phyloP scores from a whole-genome alignment of 2,888 invertebrate genomes.

The Automeris io region DNA sequence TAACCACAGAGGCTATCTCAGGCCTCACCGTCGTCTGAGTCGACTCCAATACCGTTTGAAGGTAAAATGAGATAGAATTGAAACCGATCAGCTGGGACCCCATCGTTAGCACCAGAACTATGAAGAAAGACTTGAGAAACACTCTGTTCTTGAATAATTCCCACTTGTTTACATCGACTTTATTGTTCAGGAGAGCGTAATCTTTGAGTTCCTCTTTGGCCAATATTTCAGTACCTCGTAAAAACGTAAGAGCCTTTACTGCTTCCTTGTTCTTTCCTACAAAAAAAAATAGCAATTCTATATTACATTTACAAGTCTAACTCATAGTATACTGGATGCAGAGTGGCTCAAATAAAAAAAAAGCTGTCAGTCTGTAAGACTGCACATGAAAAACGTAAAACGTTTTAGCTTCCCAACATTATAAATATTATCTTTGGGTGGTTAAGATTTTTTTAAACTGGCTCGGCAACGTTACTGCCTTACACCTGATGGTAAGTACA shows the following conservation, averaged over 20 bases:
- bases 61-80: slow-evolving; percentile 43
- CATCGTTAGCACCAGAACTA: slow-evolving; percentile 15
- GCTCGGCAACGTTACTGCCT: too few relatives aligned
- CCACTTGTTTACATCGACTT: slow-evolving; percentile 12
- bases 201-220: slow-evolving; percentile 45
- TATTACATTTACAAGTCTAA: not conserved
- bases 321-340: not conserved
- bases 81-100: slow-evolving; percentile 34
- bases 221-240: slow-evolving; percentile 37
- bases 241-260: slow-evolving; percentile 31
- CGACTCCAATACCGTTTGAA: slow-evolving; percentile 47
- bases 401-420: too few relatives aligned
- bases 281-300: slow-evolving; percentile 13
- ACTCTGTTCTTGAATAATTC: slow-evolving; percentile 21
- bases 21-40: slow-evolving; percentile 41
- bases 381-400: too few relatives aligned
- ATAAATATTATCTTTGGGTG: too few relatives aligned
- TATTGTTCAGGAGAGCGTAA: slow-evolving; percentile 20
- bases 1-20: slow-evolving; percentile 39
- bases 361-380: too few relatives aligned
- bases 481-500: too few relatives aligned
- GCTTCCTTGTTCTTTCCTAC: slow-evolving; percentile 41
- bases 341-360: too few relatives aligned
- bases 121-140: slow-evolving; percentile 28
- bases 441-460: too few relatives aligned